Evolutionary conservation across 2,888 invertebrate genomes (phyloP), one percentile per base, ranked within the genome.

Genomic region (Perizoma affinitatum): DNA sequence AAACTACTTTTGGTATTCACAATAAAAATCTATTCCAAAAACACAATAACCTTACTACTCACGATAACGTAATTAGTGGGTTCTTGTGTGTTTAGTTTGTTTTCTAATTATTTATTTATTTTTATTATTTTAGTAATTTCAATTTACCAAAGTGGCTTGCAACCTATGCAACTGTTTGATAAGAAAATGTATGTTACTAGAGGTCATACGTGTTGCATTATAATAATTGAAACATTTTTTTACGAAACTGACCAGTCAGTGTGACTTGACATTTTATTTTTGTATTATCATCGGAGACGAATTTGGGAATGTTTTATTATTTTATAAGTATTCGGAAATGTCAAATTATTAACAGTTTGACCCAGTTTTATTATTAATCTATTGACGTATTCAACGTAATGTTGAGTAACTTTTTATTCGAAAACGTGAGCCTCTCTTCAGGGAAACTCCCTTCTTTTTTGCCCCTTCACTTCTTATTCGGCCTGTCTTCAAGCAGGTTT

Each of bases 261-360:
- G 36, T 55, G 47, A 55, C 44, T 55, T 51, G 62, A 44, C 62
- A 48, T 58, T 51, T 54, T 40, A 8, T 41, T 59, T 44, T 58
- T 33, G 42, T 46, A 53, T 45, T n/a, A 52, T 40, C 48, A 41
- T 35, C 10, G 6, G n/a, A 38, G 10, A 40, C 7, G 33, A 41
- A 47, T 52, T 46, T 38, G 36, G 38, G 44, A 47, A 51, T 51
- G 46, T 34, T 41, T 46, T 49, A 44, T 44, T 34, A 41, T 34
- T 44, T 58, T 45, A n/a, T 43, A 11, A 49, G 48, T 54, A 33
- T 59, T 59, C n/a, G 5, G 5, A 58, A 46, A 50, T 59, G 43
- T 10, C 58, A 54, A 11, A 44, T 59, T 58, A 35, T 36, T 58
- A 59, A 54, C 44, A 54, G 40, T 22, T 49, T 54, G 58, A 54